These are phyloP conservation scores for Micromussa lordhowensis DNA, from an alignment of 92 coral and sea anemone genomes.

Conservation along the genomic window DNA sequence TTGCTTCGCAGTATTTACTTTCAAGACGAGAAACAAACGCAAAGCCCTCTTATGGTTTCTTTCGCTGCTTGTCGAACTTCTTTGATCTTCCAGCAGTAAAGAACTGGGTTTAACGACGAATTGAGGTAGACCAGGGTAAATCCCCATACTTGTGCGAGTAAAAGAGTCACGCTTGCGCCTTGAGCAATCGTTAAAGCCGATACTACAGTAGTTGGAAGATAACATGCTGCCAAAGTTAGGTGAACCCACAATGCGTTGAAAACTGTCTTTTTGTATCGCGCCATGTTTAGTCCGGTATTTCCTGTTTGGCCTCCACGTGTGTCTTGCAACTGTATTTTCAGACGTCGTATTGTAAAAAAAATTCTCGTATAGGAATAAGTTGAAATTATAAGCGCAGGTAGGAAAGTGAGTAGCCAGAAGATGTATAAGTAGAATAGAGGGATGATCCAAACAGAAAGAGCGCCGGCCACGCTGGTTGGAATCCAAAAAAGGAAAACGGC, in stretches of 20 bases:
- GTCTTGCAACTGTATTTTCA: not conserved
- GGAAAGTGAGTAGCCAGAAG: not conserved
- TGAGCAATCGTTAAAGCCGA: not conserved
- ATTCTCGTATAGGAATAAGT: slow-evolving; percentile 14
- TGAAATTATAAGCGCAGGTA: not conserved
- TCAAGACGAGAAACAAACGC: not conserved
- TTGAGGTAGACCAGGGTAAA: not conserved
- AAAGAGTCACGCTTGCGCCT: not conserved
- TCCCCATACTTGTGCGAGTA: too few species aligned
- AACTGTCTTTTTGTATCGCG: slow-evolving; percentile 3
- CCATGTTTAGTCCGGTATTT: not conserved
- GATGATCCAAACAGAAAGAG: not conserved
- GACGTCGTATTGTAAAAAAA: not conserved
- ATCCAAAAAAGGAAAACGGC: not conserved
- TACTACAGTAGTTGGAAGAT: not conserved
- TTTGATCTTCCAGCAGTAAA: slow-evolving; percentile 16
- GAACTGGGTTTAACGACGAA: not conserved
- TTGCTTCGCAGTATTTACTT: not conserved
- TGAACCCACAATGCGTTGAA: not conserved
- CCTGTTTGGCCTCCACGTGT: not conserved
- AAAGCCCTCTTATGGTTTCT: not conserved
- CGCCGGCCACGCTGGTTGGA: not conserved
- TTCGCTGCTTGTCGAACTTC: slow-evolving; percentile 9
- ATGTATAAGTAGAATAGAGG: too few species aligned
- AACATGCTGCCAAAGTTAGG: not conserved